Evolutionary conservation across 2,113 vertebrate genomes (phyloP), one percentile per base, ranked within the genome.

Genomic region (Eidolon helvum): DNA sequence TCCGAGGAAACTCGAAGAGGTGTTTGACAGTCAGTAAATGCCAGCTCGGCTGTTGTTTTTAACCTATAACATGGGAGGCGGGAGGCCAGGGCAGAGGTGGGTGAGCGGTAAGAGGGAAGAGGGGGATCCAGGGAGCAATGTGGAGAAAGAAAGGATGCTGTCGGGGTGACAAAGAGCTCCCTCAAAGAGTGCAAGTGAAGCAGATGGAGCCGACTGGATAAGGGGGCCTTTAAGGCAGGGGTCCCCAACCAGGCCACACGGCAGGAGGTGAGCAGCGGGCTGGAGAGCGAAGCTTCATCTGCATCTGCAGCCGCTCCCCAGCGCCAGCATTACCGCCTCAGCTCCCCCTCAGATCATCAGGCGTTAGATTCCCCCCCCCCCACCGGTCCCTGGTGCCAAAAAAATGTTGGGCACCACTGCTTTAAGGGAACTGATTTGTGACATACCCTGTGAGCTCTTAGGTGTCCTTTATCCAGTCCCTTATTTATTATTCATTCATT

Each of bases 21-120:
- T 97, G 97, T 98, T 95, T 98, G 98, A 96, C 8, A 96, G 98
- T 97, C 96, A 0, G 98, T 96, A 97, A 98, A 98, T 97, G 97
- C 97, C 98, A 95, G 98, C 97, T 91, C 74, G 83, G 30, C 97
- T 93, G 85, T 63, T 93, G 97, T 96, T 98, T 98, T 98, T 78
- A 97, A 74, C 98, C 97, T 97, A 86, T 98, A 96, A 97, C 2
- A 66, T 77, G 96, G 97, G 87, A 85, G 97, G 96, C 40, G 61
- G 9, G 83, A 33, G 92, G 83, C 77, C 89, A 61, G 75, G 18
- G 28, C 6, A 53, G 91, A 12, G 77, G 79, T 82, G 89, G 86
- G 93, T 50, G 53, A 87, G 86, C 92, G 50, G 61, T 55, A 80
- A 21, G 2, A 0, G 7, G 26, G 0, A 38, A 22, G 0, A 66